Evolutionary conservation across 1,140 invertebrate species (phyloP).

Genomic region (Metaphire vulgaris): DNA sequence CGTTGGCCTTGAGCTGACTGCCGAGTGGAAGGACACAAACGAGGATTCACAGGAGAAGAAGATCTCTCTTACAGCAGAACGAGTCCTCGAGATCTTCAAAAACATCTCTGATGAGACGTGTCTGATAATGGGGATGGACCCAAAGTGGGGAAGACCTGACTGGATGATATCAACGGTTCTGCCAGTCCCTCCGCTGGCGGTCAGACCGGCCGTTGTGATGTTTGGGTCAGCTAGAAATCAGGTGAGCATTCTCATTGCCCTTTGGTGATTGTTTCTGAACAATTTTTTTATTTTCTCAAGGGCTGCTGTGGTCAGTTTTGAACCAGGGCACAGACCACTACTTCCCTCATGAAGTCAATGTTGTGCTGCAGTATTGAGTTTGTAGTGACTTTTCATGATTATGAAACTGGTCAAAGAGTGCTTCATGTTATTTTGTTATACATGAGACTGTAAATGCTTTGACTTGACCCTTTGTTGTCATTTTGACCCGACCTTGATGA

Average conservation of each 20-base stretch:
- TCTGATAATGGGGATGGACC: slow-evolving; percentile 89
- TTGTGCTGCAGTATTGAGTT: too few species aligned
- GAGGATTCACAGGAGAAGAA: slow-evolving; percentile 78
- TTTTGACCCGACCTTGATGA: too few species aligned
- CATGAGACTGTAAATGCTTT: too few species aligned
- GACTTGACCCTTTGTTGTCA: too few species aligned
- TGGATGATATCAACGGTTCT: slow-evolving; percentile 99
- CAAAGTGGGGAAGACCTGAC: slow-evolving; percentile 90
- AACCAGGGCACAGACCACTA: too few species aligned
- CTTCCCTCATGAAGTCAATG: too few species aligned
- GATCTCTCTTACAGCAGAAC: slow-evolving; percentile 82
- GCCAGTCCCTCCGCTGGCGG: slow-evolving; percentile 88
- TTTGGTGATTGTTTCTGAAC: too few species aligned
- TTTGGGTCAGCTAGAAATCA: slow-evolving; percentile 95
- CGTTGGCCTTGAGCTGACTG: slow-evolving; percentile 81
- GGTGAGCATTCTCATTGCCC: slow-evolving; percentile 49
- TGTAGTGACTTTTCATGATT: too few species aligned
- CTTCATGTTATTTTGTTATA: too few species aligned
- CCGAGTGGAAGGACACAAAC: slow-evolving; percentile 97
- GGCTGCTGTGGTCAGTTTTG: too few species aligned
- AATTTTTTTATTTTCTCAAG: too few species aligned
- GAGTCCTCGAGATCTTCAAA: slow-evolving; percentile 93
- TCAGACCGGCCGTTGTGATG: slow-evolving; percentile 95
- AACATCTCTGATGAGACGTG: slow-evolving; percentile 96
- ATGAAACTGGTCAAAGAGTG: too few species aligned